Percentiles rank a stretch among this genome's conserved stretches.
Evolutionary conservation across 2,797 vertebrate genomes (phyloP).

Genomic region (Melanotaenia boesemani): DNA sequence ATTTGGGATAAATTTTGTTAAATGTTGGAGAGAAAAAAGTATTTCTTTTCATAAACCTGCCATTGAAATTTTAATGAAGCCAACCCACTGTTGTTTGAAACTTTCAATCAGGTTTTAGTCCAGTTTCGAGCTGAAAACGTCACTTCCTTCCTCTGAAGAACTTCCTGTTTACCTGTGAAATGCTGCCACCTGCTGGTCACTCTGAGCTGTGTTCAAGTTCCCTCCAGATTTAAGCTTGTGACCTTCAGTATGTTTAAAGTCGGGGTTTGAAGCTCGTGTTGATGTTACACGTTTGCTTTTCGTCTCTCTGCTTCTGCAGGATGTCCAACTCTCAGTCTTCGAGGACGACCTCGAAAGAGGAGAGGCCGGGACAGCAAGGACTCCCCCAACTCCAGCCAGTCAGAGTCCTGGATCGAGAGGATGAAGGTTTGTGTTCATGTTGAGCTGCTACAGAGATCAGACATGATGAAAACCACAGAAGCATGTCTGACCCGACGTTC

Average conservation of each 20-base stretch:
- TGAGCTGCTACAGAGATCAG: not conserved
- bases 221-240: not conserved
- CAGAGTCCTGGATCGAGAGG: slow-evolving; percentile 83
- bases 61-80: too few species aligned
- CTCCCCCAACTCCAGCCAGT: slow-evolving; percentile 64
- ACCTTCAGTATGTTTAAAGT: not conserved
- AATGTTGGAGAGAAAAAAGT: too few species aligned
- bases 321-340: slow-evolving; percentile 82
- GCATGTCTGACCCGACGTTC: not conserved
- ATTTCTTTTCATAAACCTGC: too few species aligned
- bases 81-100: too few species aligned
- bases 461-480: too few species aligned
- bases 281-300: not conserved
- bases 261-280: too few species aligned
- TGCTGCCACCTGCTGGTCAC: slow-evolving; percentile 35
- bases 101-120: too few species aligned
- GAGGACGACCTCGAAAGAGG: slow-evolving; percentile 85
- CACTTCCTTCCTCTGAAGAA: not conserved
- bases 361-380: slow-evolving; percentile 76
- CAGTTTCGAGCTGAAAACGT: not conserved
- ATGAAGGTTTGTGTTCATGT: slow-evolving; percentile 77
- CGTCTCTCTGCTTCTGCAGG: slow-evolving; percentile 55
- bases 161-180: not conserved
- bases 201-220: not conserved
- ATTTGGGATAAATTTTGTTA: too few species aligned